A percentile compares a stretch with the other conserved stretches of the same genome.
Evolutionary conservation across 2,797 vertebrate species (phyloP).

Genomic region (Artibeus jamaicensis): DNA sequence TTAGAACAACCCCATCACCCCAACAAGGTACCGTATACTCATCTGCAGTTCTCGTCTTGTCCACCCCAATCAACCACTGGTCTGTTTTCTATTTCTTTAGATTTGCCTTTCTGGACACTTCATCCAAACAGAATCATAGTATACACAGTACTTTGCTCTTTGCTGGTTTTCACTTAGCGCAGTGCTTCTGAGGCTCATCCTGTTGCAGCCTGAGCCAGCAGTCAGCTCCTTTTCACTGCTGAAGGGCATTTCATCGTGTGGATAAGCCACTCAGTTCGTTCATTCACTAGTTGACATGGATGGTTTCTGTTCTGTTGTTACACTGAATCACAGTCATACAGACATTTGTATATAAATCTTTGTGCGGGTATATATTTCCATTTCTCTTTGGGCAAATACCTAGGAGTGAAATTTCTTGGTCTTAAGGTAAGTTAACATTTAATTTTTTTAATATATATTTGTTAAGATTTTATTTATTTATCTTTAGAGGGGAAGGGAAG

Average conservation of each 20-base stretch:
- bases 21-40: not conserved
- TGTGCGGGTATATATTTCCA: not conserved
- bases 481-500: too few species aligned
- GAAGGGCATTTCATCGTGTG: not conserved
- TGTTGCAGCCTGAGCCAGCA: accelerated
- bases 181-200: not conserved
- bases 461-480: too few species aligned
- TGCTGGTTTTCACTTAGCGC: not conserved
- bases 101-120: not conserved
- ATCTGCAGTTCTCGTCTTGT: not conserved
- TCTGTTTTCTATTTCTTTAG: not conserved
- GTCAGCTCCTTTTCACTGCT: not conserved
- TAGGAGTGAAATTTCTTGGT: not conserved
- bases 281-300: not conserved
- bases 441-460: not conserved
- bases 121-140: not conserved
- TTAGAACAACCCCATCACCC: not conserved
- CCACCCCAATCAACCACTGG: not conserved
- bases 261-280: not conserved
- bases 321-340: not conserved
- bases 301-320: not conserved
- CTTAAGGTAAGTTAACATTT: not conserved
- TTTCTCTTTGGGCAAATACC: not conserved
- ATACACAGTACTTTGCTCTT: not conserved
- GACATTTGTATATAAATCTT: not conserved